Conservation (phyloP, 2,113 vertebrate species). For the Polyodon spathula region DNA sequence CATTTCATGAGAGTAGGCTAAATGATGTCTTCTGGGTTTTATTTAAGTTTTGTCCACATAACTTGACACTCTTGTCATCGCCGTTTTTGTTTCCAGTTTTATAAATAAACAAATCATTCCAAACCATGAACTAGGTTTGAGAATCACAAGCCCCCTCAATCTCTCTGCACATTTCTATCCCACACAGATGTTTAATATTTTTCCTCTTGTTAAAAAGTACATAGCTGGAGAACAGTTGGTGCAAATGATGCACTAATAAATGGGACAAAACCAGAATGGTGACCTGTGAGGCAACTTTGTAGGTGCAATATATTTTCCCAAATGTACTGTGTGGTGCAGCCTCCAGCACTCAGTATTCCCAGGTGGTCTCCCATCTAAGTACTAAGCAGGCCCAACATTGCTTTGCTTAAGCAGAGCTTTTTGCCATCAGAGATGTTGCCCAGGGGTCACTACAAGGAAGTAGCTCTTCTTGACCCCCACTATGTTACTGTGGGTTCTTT, state of each 20-base stretch:
- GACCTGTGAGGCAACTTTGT: too few species aligned
- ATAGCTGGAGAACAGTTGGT: conserved; percentile 17
- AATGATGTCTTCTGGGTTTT: conserved; percentile 43
- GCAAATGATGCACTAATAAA: conserved; percentile 17
- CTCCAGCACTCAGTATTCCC: too few species aligned
- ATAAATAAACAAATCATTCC: conserved; percentile 59
- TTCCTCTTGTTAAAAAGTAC: conserved; percentile 35
- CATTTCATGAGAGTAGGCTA: conserved; percentile 38
- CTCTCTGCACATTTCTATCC: too few species aligned
- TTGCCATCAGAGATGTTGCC: too few species aligned
- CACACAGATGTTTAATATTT: conserved; percentile 54
- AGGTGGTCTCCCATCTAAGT: too few species aligned
- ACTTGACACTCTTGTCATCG: conserved; percentile 61
- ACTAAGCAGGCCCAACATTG: too few species aligned
- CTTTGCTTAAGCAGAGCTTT: too few species aligned
- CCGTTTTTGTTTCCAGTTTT: conserved; percentile 60
- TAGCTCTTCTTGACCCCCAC: too few species aligned
- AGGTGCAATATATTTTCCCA: too few species aligned
- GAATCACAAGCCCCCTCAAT: conserved; percentile 32
- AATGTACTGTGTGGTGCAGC: too few species aligned
- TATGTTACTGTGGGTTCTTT: too few species aligned
- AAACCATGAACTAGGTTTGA: conserved; percentile 46
- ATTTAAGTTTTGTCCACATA: conserved; percentile 58
- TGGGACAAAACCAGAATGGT: conserved; percentile 37
- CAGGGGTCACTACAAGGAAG: too few species aligned